These are phyloP conservation scores for Germaria angustata DNA, from an alignment of 2,888 invertebrate species.

Conservation along the genomic window DNA sequence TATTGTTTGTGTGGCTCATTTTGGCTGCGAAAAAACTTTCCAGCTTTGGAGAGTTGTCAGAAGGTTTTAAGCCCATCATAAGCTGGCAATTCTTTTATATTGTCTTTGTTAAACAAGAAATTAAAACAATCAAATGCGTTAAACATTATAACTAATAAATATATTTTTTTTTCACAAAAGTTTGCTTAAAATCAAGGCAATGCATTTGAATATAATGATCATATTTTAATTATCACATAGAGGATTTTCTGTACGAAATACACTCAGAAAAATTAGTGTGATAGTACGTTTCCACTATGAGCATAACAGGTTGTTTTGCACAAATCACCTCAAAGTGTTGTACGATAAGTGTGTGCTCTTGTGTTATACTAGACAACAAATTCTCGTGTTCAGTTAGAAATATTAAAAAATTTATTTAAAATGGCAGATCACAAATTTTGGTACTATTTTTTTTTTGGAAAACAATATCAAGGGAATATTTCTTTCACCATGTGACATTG, in stretches of 20 bases:
- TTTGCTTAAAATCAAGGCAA: constrained; percentile 18
- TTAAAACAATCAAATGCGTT: neutral
- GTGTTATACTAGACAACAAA: too few species aligned
- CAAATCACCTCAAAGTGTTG: too few species aligned
- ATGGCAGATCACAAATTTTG: too few species aligned
- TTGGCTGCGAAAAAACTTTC: neutral
- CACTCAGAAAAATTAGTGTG: constrained; percentile 31
- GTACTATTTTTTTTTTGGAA: too few species aligned
- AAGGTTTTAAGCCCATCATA: neutral
- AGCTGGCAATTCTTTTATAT: neutral
- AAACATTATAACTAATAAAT: constrained; percentile 39
- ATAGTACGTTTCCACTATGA: too few species aligned
- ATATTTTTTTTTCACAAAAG: neutral
- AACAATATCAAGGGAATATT: too few species aligned
- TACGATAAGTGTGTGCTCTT: too few species aligned
- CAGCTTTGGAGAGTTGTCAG: neutral
- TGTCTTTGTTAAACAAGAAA: constrained; percentile 10
- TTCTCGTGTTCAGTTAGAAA: too few species aligned
- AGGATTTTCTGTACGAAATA: constrained; percentile 5
- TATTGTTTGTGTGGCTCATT: neutral
- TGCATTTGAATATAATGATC: neutral
- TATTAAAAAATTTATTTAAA: too few species aligned
- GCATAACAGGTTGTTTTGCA: too few species aligned
- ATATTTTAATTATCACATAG: constrained; percentile 21
- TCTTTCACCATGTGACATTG: too few species aligned